Conservation (phyloP, 53 echinoderm and acorn worm genomes). For the Actinopyga echinites region DNA sequence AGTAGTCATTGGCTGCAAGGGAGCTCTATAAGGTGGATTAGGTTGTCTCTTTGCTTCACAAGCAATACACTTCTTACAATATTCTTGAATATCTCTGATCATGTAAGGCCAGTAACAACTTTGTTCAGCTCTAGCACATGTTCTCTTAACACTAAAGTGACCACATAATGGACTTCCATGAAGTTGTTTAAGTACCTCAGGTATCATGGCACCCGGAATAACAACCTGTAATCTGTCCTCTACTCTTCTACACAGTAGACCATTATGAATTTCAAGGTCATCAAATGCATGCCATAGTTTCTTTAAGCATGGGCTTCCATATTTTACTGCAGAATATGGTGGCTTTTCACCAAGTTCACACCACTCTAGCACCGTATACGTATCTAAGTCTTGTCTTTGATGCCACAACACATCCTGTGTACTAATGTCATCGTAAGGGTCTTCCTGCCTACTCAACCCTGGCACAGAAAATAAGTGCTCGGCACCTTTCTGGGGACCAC, state of each 20-base stretch:
- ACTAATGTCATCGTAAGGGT: not conserved
- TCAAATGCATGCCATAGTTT: not conserved
- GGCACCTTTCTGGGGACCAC: too few species aligned
- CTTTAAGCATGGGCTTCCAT: not conserved
- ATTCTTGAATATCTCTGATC: constrained; percentile 52
- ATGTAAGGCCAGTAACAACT: constrained; percentile 61
- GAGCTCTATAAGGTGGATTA: constrained; percentile 48
- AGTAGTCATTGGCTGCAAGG: constrained; percentile 26
- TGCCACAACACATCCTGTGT: not conserved
- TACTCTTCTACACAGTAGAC: not conserved
- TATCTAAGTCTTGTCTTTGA: not conserved
- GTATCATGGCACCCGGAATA: not conserved
- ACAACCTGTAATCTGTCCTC: not conserved
- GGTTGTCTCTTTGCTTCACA: constrained; percentile 58
- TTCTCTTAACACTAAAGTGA: not conserved
- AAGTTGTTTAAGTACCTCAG: constrained; percentile 13
- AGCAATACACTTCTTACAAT: constrained; percentile 38
- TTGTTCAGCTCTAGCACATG: constrained; percentile 26
- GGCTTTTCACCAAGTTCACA: not conserved
- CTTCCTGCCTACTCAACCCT: not conserved
- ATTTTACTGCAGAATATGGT: not conserved
- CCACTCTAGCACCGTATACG: not conserved
- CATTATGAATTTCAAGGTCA: not conserved
- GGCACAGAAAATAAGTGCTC: not conserved
- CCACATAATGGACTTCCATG: constrained; percentile 10